phyloP scores from a whole-genome alignment of 2,113 vertebrate genomes.

The Monarcha castaneiventris region DNA sequence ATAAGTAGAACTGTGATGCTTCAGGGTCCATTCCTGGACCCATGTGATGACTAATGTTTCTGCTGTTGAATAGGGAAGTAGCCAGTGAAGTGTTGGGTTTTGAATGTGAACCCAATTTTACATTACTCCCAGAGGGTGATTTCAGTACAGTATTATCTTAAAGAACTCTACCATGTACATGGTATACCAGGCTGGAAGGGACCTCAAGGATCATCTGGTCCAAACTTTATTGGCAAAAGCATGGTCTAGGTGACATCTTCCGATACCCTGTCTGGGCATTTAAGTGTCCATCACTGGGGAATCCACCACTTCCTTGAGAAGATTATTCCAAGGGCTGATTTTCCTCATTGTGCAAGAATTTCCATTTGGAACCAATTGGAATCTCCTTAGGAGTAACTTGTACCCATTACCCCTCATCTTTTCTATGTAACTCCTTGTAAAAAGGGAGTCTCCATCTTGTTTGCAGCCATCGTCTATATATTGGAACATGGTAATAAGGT shows the following conservation, averaged over 20 bases:
- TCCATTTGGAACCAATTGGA: background rate
- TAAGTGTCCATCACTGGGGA: background rate
- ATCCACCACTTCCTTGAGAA: background rate
- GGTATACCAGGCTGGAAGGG: background rate
- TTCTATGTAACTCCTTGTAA: background rate
- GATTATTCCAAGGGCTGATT: background rate
- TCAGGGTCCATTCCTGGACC: background rate
- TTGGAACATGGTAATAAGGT: too few species aligned
- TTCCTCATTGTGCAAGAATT: background rate
- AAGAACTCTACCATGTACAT: background rate
- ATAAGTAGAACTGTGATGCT: background rate
- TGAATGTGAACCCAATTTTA: background rate
- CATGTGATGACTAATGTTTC: background rate
- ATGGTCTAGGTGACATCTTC: background rate
- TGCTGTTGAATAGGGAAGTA: background rate
- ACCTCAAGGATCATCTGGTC: background rate
- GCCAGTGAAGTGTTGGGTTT: background rate
- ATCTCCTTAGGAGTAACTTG: background rate
- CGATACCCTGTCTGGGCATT: background rate
- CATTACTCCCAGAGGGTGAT: background rate
- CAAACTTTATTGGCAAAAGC: background rate
- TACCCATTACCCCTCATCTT: background rate
- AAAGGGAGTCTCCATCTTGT: background rate
- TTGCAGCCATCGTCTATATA: background rate
- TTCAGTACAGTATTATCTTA: background rate